Base-by-base conservation (phyloP, 2,888 invertebrate species). In the Scaptomyza parva region DNA sequence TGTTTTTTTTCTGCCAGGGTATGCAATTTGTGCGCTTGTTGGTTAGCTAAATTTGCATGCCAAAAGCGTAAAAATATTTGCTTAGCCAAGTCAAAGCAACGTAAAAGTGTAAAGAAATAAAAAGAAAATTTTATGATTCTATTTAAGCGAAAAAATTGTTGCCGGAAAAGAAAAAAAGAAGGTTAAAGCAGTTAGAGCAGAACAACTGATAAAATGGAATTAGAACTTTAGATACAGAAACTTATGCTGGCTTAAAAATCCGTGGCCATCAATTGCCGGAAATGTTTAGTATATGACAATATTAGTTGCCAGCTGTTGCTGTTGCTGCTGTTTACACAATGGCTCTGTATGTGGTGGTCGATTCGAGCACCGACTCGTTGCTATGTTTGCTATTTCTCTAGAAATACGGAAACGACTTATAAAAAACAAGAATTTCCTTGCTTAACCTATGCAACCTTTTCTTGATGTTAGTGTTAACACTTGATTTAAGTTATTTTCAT, bases 61-160 rank as follows among this genome's bases (percentile, higher is more conserved):
- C 59, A 71, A 76, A 61, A 76, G 78, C 73, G 44, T 59, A 76
- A 67, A 66, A 83, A 80, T 78, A 69, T 83, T 78, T 83, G 61
- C 65, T 39, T 62, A 69, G 62, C 66, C 22, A 78, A 78, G 64
- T 69, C 76, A 24, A 64, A 51, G 33, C n/a, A 51, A 57, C 37
- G 52, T 12, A 35, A 66, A 62, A 50, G 30, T 45, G 61, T 67
- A 63, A 43, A 22, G 53, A 66, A 72, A 78, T 64, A 80, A 78
- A 70, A 77, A 59, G 53, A 58, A 45, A 69, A 69, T 66, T 66
- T 68, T 39, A 53, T 58, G 62, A 60, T 51, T 58, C 40, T 43
- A 60, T 52, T 62, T 58, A 57, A 63, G 45, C 57, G 22, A 18
- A 44, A 37, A 41, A 43, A 47, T 35, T 8, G 24, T 18, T 14